These are phyloP conservation scores for Congeria kusceri DNA, from an alignment of 2,888 invertebrate species.

Conservation along the genomic window DNA sequence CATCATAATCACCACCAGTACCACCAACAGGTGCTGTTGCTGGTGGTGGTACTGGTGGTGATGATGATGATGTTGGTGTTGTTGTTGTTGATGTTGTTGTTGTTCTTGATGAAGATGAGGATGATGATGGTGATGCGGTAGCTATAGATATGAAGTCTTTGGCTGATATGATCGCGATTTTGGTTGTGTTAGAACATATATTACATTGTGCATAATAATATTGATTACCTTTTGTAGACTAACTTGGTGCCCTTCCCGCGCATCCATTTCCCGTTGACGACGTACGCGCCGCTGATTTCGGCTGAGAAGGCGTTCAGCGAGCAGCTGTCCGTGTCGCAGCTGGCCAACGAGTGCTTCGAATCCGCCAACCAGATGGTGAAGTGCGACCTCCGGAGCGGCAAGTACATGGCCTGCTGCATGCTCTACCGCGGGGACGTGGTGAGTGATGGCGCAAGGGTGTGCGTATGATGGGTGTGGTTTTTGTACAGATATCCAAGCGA, in stretches of 20 bases:
- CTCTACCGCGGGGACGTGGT: slow-evolving; percentile 23
- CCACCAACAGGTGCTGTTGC: slow-evolving; percentile 8
- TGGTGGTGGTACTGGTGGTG: slow-evolving; percentile 11
- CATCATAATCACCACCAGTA: neutral
- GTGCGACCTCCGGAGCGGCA: neutral
- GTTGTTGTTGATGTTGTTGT: too few species aligned
- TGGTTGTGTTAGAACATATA: too few species aligned
- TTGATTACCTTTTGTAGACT: neutral
- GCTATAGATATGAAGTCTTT: too few species aligned
- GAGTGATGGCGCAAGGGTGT: too few species aligned
- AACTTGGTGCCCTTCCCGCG: slow-evolving; percentile 15
- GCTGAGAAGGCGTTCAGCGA: slow-evolving; percentile 5
- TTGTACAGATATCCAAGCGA: too few species aligned
- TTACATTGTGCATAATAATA: too few species aligned
- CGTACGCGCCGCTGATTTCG: slow-evolving; percentile 9
- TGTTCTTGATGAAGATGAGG: neutral
- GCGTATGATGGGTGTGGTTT: too few species aligned
- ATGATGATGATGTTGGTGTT: neutral
- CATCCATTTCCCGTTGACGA: slow-evolving; percentile 14
- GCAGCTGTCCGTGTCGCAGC: slow-evolving; percentile 1
- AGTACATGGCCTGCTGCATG: slow-evolving; percentile 21
- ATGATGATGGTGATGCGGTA: slow-evolving; percentile 16
- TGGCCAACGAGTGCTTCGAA: slow-evolving; percentile 13
- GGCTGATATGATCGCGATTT: too few species aligned
- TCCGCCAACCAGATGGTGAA: slow-evolving; percentile 14